phyloP scores from a whole-genome alignment of 2,888 invertebrate species.

The Torymus aiolomorphi region DNA sequence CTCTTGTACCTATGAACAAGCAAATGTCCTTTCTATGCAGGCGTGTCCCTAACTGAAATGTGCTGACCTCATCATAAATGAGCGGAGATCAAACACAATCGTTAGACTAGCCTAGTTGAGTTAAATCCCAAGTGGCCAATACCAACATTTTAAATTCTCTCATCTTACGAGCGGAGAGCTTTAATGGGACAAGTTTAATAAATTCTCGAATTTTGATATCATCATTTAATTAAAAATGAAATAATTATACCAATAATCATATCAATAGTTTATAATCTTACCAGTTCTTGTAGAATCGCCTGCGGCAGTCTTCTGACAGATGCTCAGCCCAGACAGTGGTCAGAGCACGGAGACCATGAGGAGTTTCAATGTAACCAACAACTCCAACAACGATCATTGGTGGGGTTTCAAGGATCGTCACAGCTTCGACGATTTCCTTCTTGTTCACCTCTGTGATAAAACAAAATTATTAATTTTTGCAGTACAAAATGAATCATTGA shows the following conservation, averaged over 20 bases:
- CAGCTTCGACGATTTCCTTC: conserved; percentile 99
- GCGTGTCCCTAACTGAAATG: conserved; percentile 46
- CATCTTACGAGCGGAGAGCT: conserved; percentile 75
- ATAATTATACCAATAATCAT: conserved; percentile 18
- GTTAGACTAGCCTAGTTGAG: conserved; percentile 65
- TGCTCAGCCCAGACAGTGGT: conserved; percentile 99
- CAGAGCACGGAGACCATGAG: conserved; percentile 95
- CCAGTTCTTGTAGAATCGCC: conserved; percentile 99
- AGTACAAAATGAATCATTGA: conserved; percentile 17
- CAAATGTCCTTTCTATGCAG: conserved; percentile 57
- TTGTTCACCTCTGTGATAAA: conserved; percentile 93
- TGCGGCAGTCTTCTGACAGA: conserved; percentile 97
- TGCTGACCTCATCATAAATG: conserved; percentile 71
- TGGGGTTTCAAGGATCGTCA: conserved; percentile 98
- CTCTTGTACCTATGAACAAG: conserved; percentile 92
- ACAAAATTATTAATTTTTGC: conserved; percentile 3
- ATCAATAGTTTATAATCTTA: conserved; percentile 75
- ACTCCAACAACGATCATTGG: conserved; percentile 98
- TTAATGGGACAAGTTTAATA: conserved; percentile 60
- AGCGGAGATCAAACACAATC: conserved; percentile 73
- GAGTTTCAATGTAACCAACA: conserved; percentile 99
- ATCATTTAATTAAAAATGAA: conserved; percentile 10
- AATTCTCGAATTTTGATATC: conserved; percentile 49
- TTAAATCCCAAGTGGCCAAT: conserved; percentile 63
- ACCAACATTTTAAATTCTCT: conserved; percentile 68